Base-by-base conservation (phyloP, 2,797 vertebrate species). In the Chanos chanos region DNA sequence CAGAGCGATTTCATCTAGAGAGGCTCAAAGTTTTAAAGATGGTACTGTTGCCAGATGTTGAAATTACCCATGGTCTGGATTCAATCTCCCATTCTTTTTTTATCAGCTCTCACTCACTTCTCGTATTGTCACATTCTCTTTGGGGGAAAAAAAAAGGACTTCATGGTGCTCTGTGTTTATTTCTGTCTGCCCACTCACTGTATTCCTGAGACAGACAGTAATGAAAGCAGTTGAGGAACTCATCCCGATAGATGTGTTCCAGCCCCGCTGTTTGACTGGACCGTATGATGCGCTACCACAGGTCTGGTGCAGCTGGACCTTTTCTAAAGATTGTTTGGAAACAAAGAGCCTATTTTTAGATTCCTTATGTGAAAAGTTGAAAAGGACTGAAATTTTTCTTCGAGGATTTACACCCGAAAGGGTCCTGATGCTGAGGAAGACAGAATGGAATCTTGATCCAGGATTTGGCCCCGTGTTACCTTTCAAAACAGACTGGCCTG, bases 171-270 rank as follows among this genome's bases (percentile, higher is more conserved):
- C 56, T 21, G 50, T 71, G 66, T 70, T 77, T 53, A 68, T 62
- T 70, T 63, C 65, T 62, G 68, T 77, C 52, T 43, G 31, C 22
- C 49, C 12, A 49, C 58, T 34, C 8, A 55, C 24, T 1, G 31
- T 21, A 22, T 77, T 62, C 65, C 69, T 77, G 39, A 68, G 37
- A 54, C 51, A 66, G 53, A 28, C 30, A n/a, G 41, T 30, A 79
- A 67, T 39, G 56, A 62, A 51, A 65, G 63, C 52, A 33, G 13
- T 75, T 54, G 55, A 5, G 28, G 28, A 67, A 25, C 25, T 39
- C 19, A 62, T 61, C 56, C 59, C 36, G 18, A 61, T 50, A 75
- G 57, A 61, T 33, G 50, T 44, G 52, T 58, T 58, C 58, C 28
- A 66, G 31, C 25, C 37, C 36, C 30, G 41, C 40, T 22, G n/a